A percentile compares a stretch with the other conserved stretches of the same genome.
Evolutionary conservation across 2,113 vertebrate species (phyloP).

Genomic region (Dendrocopos noguchii): DNA sequence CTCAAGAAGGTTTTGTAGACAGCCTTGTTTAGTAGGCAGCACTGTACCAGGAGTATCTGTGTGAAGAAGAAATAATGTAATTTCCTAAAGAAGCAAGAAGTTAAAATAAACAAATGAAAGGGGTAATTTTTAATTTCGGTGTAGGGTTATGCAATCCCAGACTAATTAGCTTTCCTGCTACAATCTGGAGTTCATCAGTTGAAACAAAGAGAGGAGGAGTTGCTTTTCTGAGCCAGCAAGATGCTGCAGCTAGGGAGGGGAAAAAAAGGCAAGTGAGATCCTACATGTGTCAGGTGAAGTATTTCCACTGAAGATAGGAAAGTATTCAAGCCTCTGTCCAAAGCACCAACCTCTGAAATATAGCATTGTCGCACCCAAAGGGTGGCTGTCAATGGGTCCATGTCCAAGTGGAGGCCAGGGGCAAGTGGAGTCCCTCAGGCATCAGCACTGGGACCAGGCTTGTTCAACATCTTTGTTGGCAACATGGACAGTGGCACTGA

Average conservation of each 20-base stretch:
- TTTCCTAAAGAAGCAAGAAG: not conserved
- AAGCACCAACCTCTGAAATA: constrained; percentile 1
- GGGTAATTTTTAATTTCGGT: not conserved
- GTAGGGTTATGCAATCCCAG: not conserved
- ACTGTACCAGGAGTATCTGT: not conserved
- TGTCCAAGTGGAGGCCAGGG: too few relatives aligned
- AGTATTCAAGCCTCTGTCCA: not conserved
- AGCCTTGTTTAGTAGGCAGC: not conserved
- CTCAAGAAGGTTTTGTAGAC: not conserved
- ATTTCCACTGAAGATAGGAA: not conserved
- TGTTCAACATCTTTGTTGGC: too few relatives aligned
- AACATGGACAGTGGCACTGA: too few relatives aligned
- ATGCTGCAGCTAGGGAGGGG: not conserved
- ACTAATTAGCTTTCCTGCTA: not conserved
- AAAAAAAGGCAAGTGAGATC: constrained; percentile 5
- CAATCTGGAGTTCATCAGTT: constrained; percentile 12
- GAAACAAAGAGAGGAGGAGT: constrained; percentile 15
- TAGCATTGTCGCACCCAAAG: not conserved
- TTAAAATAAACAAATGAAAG: constrained; percentile 5
- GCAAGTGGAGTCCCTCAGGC: too few relatives aligned
- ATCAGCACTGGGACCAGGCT: too few relatives aligned
- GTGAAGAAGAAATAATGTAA: not conserved
- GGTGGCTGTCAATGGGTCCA: too few relatives aligned
- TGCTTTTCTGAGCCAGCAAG: not conserved
- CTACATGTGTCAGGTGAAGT: not conserved